phyloP scores from a whole-genome alignment of 53 echinoderm and acorn worm species.

The Holothuria scabra region DNA sequence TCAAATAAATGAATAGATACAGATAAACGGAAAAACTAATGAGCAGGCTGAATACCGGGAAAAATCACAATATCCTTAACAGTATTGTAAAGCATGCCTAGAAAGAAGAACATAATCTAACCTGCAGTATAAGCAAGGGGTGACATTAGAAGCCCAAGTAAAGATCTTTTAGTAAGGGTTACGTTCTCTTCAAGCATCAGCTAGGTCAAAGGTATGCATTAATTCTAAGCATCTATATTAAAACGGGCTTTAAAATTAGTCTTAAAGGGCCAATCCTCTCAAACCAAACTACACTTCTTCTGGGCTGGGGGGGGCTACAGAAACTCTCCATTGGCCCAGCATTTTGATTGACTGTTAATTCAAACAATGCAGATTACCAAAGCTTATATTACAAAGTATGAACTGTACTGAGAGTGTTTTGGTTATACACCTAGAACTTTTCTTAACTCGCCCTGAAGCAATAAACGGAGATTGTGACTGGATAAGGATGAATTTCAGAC shows the following conservation, averaged over 20 bases:
- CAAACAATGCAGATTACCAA: too few species aligned
- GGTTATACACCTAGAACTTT: too few species aligned
- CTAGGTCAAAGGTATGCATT: neutral
- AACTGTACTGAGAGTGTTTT: too few species aligned
- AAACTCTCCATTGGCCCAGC: too few species aligned
- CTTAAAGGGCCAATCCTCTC: neutral
- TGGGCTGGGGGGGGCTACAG: too few species aligned
- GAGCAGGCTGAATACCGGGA: constrained; percentile 11
- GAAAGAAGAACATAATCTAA: neutral
- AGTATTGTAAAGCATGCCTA: neutral
- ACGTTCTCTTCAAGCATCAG: neutral
- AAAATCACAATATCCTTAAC: neutral
- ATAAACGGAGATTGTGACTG: too few species aligned
- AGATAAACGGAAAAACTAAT: neutral
- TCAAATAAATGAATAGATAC: neutral
- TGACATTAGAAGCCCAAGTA: constrained; percentile 1
- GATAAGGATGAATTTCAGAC: too few species aligned
- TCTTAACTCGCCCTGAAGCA: too few species aligned
- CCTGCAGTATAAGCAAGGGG: neutral
- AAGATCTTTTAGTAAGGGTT: neutral
- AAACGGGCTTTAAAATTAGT: constrained; percentile 7
- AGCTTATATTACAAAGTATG: too few species aligned
- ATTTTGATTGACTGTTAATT: too few species aligned
- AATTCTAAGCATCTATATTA: neutral
- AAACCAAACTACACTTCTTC: too few species aligned